These are phyloP conservation scores for Clarias pachynema DNA, from an alignment of 2,797 vertebrate genomes.

Conservation along the genomic window DNA sequence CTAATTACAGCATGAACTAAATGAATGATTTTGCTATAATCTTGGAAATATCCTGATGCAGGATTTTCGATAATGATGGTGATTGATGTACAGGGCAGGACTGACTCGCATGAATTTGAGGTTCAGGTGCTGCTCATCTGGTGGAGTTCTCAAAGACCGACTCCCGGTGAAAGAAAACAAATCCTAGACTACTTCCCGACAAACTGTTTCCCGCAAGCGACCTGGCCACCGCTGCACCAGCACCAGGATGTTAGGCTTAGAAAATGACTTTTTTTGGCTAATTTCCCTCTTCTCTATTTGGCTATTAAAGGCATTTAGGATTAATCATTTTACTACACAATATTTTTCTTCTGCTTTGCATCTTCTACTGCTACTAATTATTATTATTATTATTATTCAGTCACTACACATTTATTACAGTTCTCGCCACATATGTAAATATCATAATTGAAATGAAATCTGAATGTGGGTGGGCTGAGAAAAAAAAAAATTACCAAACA, in stretches of 20 bases:
- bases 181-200: constrained; percentile 69
- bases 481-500: constrained; percentile 66
- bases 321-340: constrained; percentile 58
- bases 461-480: constrained; percentile 44
- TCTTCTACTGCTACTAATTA: background rate
- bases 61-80: background rate
- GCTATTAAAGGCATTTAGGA: constrained; percentile 61
- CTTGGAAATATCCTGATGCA: background rate
- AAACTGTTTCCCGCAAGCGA: constrained; percentile 64
- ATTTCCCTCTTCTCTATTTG: constrained; percentile 68
- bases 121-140: constrained; percentile 78
- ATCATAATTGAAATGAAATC: constrained; percentile 44
- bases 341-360: background rate
- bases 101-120: constrained; percentile 27
- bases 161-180: constrained; percentile 76
- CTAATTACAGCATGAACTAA: background rate
- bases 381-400: background rate
- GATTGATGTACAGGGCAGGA: background rate
- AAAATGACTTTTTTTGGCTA: constrained; percentile 79
- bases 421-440: constrained; percentile 13
- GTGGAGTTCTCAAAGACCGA: constrained; percentile 70
- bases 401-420: background rate
- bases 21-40: background rate
- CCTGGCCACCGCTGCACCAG: constrained; percentile 68
- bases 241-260: constrained; percentile 83